Evolutionary conservation across 2,797 vertebrate genomes (phyloP).

Genomic region (Artibeus lituratus): DNA sequence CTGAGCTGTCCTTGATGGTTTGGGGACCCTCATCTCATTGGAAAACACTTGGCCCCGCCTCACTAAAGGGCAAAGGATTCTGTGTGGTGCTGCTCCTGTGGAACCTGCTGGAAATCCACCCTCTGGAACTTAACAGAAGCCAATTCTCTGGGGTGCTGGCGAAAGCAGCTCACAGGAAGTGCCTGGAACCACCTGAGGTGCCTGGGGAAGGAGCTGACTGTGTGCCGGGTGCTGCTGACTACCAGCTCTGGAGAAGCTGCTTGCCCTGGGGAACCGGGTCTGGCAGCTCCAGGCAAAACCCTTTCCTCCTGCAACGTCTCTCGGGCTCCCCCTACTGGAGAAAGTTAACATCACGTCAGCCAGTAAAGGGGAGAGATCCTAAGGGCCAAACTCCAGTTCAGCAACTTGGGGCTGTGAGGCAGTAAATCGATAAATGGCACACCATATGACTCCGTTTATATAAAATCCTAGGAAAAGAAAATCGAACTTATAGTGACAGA

Average conservation of each 20-base stretch:
- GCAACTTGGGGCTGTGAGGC: neutral
- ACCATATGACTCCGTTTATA: neutral
- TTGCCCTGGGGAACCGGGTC: accelerated
- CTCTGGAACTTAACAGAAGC: neutral
- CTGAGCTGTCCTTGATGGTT: neutral
- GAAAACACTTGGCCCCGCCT: neutral
- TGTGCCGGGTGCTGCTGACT: no score
- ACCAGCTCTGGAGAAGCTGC: neutral
- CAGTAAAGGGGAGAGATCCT: neutral
- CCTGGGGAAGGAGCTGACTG: neutral
- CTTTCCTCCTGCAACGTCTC: neutral
- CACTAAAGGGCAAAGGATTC: neutral
- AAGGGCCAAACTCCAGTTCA: neutral
- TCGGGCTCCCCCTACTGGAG: constrained; percentile 49
- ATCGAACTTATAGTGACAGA: neutral
- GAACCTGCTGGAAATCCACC: neutral
- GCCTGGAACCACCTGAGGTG: neutral
- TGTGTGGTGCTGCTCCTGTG: neutral
- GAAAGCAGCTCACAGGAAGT: neutral
- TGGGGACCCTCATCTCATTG: neutral
- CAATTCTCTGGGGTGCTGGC: neutral
- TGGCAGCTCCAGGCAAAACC: neutral
- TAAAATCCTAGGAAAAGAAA: neutral
- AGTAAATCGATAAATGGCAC: neutral
- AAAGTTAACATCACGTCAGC: neutral